phyloP scores from a whole-genome alignment of 2,888 invertebrate species.

The Phalera bucephala region DNA sequence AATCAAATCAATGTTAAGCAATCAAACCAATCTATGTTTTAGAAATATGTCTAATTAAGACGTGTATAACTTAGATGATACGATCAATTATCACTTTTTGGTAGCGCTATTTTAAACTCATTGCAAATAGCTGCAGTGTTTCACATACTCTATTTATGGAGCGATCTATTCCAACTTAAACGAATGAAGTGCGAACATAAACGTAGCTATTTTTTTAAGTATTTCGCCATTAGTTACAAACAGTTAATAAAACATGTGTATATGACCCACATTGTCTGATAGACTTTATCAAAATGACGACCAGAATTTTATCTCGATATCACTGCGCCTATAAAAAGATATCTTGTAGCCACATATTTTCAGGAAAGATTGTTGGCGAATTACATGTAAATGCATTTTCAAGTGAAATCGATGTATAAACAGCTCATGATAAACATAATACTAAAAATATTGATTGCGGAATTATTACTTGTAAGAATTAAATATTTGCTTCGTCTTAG shows the following conservation, averaged over 20 bases:
- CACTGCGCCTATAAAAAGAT: conserved; percentile 21
- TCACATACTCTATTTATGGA: neutral
- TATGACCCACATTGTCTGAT: conserved; percentile 21
- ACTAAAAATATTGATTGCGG: conserved; percentile 8
- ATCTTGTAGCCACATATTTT: neutral
- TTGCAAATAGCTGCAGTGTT: neutral
- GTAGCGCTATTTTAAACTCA: neutral
- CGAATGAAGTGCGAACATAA: too few relatives aligned
- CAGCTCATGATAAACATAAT: too few relatives aligned
- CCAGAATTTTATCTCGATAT: conserved; percentile 29
- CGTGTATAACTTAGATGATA: neutral
- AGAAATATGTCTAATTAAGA: neutral
- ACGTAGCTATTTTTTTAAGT: too few relatives aligned
- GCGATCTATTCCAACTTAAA: neutral
- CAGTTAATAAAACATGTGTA: conserved; percentile 3
- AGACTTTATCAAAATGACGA: conserved; percentile 20
- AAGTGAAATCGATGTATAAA: conserved; percentile 11
- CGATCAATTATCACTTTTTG: neutral
- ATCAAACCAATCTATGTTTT: too few relatives aligned
- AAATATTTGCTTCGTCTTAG: neutral
- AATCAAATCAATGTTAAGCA: too few relatives aligned
- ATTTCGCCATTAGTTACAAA: neutral
- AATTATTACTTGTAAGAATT: conserved; percentile 9
- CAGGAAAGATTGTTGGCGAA: conserved; percentile 6
- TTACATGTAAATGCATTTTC: conserved; percentile 3